Evolutionary conservation across 2,888 invertebrate genomes (phyloP), one percentile per base, ranked within the genome.

Genomic region (Polylopha cassiicola): DNA sequence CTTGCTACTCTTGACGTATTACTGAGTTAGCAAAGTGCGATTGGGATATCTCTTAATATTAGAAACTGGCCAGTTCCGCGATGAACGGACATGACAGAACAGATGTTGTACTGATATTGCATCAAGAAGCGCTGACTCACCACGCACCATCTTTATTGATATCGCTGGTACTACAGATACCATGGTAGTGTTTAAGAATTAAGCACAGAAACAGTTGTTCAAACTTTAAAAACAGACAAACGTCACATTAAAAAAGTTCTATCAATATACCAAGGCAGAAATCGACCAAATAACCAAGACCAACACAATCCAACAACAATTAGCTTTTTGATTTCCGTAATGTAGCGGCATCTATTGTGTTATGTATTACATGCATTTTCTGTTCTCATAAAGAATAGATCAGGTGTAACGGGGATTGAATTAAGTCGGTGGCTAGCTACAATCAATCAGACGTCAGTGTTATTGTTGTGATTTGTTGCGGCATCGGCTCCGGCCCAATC

Each of bases 401-500:
- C 65, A 72, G 64, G 61, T 66, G 61, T 65, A 71, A 68, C 68
- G 58, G 59, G 62, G 61, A 66, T 69, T 61, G 61, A 67, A 70
- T 70, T 60, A 68, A 74, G 67, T 69, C 65, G 62, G 61, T 63
- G 56, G 62, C 58, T 57, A 47, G 58, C 55, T 47, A 51, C 73
- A 74, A 80, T 80, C 75, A 71, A 80, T 78, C 77, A 74, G 65
- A 55, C 63, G 67, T 71, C 68, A 66, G 46, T 71, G 71, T 80
- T 79, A 76, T 79, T 79, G 73, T 80, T 79, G 75, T 77, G 73
- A 78, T 78, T 79, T 76, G 77, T 75, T 74, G 69, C 68, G 70
- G 71, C 64, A 58, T 58, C 57, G 58, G 53, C 52, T 50, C 46
- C 48, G 44, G 49, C 48, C 61, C 56, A 59, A 58, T 55, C 56